Conservation (phyloP, 2,113 vertebrate genomes). For the Embiotoca jacksoni region DNA sequence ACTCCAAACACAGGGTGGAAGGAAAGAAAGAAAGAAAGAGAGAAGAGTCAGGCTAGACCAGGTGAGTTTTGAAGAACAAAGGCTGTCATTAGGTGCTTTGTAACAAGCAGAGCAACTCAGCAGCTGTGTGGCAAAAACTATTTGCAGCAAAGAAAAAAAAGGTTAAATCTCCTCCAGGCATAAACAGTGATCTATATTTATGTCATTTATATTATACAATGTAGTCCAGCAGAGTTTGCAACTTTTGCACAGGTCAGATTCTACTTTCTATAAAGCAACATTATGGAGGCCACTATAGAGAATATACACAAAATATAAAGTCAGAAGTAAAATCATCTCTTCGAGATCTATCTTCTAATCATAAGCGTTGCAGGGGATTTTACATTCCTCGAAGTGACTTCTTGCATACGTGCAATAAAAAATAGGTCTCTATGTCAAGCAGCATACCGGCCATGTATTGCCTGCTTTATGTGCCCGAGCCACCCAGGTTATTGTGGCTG, state of each 20-base stretch:
- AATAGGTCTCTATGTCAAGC: conserved; percentile 69
- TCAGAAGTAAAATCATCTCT: not conserved
- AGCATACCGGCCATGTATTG: conserved; percentile 3
- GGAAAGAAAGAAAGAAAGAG: conserved; percentile 18
- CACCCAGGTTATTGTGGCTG: conserved; percentile 16
- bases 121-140: conserved; percentile 54
- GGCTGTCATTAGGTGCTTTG: conserved; percentile 70
- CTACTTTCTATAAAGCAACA: not conserved
- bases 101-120: conserved; percentile 52
- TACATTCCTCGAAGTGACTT: conserved; percentile 25
- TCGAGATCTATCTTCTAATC: conserved; percentile 7
- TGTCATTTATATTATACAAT: not conserved
- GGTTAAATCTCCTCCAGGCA: conserved; percentile 17
- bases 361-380: conserved; percentile 26
- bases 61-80: conserved; percentile 65
- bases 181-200: conserved; percentile 24
- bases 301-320: too few species aligned
- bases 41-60: conserved; percentile 18
- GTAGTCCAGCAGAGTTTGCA: not conserved
- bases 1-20: conserved; percentile 38
- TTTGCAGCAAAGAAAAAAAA: conserved; percentile 1
- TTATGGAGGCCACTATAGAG: too few species aligned
- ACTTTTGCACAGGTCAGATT: not conserved
- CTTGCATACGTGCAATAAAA: conserved; percentile 27
- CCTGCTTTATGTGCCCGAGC: conserved; percentile 27